phyloP scores from a whole-genome alignment of 1,140 invertebrate species.

The Cyphomyrmex costatus region DNA sequence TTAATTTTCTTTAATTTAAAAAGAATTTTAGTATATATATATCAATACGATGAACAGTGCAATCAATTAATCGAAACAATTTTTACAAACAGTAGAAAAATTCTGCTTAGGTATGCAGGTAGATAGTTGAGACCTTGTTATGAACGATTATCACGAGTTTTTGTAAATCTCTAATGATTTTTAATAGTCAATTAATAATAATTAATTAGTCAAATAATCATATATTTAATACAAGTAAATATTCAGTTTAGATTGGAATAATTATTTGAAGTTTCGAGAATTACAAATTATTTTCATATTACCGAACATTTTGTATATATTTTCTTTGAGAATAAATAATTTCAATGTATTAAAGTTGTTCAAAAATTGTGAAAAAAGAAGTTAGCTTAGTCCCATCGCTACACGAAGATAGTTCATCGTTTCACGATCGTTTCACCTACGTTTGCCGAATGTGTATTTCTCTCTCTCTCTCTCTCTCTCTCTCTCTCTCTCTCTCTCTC shows the following conservation, averaged over 20 bases:
- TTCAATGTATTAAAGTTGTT: neutral
- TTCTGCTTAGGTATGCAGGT: neutral
- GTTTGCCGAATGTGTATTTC: constrained; percentile 25
- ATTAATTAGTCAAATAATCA: neutral
- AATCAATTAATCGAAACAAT: neutral
- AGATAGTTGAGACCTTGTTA: neutral
- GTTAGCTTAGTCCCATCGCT: constrained; percentile 50
- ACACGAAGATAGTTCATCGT: constrained; percentile 63
- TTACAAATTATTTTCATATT: neutral
- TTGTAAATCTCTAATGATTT: neutral
- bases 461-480: constrained; percentile 29
- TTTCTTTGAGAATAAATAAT: neutral
- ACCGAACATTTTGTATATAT: neutral
- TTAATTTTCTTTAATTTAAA: neutral
- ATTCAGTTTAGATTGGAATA: neutral
- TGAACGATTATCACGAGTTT: neutral
- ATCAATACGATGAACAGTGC: neutral
- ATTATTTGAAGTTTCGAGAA: neutral
- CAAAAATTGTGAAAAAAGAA: constrained; percentile 1
- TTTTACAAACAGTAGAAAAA: neutral
- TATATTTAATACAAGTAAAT: neutral
- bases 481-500: constrained; percentile 15
- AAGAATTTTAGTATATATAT: neutral
- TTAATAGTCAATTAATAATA: neutral
- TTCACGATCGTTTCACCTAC: constrained; percentile 67